These are phyloP conservation scores for Lacanobia wlatinum DNA, from an alignment of 2,888 invertebrate genomes.

Conservation along the genomic window DNA sequence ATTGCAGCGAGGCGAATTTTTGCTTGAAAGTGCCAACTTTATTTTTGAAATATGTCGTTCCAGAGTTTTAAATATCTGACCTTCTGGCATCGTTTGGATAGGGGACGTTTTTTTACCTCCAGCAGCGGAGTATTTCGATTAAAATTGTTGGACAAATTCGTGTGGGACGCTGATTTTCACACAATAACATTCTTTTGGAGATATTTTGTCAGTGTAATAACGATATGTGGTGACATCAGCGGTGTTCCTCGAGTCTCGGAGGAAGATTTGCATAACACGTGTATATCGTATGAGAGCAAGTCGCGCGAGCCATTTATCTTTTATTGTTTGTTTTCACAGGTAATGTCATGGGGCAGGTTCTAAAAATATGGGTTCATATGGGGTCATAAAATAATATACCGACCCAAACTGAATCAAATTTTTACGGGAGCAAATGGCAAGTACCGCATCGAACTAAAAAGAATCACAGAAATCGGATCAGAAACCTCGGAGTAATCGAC, in stretches of 20 bases:
- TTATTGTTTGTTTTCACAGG: constrained; percentile 52
- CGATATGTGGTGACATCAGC: constrained; percentile 11
- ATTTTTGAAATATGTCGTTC: constrained; percentile 48
- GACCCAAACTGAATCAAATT: too few relatives aligned
- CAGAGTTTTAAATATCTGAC: constrained; percentile 50
- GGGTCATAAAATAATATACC: constrained; percentile 14
- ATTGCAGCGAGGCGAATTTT: constrained; percentile 16
- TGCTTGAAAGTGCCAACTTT: constrained; percentile 31
- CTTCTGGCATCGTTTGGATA: constrained; percentile 39
- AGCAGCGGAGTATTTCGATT: constrained; percentile 47
- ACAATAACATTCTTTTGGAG: constrained; percentile 38
- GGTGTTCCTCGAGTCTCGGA: constrained; percentile 11
- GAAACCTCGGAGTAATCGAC: too few relatives aligned
- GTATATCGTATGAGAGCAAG: constrained; percentile 42
- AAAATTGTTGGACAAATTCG: constrained; percentile 50
- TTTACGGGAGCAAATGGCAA: too few relatives aligned
- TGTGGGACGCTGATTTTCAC: constrained; percentile 41
- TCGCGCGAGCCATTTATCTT: constrained; percentile 38
- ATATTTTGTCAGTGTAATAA: constrained; percentile 39
- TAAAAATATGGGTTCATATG: constrained; percentile 24
- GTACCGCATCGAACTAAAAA: too few relatives aligned
- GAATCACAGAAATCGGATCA: too few relatives aligned
- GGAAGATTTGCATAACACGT: constrained; percentile 50
- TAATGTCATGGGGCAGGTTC: constrained; percentile 44
- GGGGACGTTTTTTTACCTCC: constrained; percentile 35